These are phyloP conservation scores for Romanogobio albipinnatus DNA, from an alignment of 2,113 vertebrate genomes.

Conservation along the genomic window DNA sequence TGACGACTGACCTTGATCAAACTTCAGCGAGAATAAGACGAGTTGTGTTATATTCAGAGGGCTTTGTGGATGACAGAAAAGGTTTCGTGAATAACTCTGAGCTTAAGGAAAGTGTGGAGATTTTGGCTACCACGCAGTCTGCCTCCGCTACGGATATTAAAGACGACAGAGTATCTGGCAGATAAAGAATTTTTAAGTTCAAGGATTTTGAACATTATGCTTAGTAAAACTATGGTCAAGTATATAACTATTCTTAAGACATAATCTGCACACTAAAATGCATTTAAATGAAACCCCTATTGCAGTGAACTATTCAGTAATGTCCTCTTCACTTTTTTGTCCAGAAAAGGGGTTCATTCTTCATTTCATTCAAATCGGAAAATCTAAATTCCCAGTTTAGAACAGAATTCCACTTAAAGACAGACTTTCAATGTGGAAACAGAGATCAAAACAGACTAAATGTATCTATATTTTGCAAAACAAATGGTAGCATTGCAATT, in stretches of 20 bases:
- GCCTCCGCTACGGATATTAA: not conserved
- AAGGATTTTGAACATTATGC: conserved; percentile 9
- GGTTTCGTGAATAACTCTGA: not conserved
- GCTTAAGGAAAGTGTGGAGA: not conserved
- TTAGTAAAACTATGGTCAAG: not conserved
- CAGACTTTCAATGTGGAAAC: not conserved
- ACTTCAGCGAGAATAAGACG: conserved; percentile 10
- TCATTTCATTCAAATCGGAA: not conserved
- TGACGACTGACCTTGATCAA: conserved; percentile 7
- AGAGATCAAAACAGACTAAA: not conserved
- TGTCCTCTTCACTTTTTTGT: not conserved
- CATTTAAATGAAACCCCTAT: not conserved
- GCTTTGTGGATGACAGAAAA: conserved; percentile 7
- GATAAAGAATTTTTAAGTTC: not conserved
- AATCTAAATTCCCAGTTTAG: not conserved
- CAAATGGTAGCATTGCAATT: not conserved
- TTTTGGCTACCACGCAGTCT: not conserved
- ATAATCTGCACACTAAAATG: not conserved
- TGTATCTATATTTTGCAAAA: not conserved
- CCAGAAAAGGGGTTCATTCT: not conserved
- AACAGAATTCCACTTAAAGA: not conserved
- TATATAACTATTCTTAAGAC: not conserved
- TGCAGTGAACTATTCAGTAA: not conserved
- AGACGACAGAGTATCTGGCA: not conserved
- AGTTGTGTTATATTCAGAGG: conserved; percentile 18